Base-by-base conservation (phyloP, 2,113 vertebrate species). In the Empidonax alnorum region DNA sequence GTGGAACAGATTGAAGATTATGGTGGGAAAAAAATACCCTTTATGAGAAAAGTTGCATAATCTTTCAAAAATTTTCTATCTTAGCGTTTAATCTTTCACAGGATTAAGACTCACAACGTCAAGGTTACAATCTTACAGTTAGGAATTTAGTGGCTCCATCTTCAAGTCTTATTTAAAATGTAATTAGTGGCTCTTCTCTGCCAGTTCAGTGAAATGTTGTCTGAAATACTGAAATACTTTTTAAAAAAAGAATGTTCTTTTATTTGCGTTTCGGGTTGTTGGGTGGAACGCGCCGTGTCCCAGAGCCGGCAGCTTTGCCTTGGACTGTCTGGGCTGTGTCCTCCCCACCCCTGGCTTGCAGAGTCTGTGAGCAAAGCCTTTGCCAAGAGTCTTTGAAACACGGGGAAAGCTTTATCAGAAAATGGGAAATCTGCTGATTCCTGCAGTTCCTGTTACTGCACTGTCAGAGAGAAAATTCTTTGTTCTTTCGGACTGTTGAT, bases 371-470 rank as follows among this genome's bases (percentile, higher is more conserved):
- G 31, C 83, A 42, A 84, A 95, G 83, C 56, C 87, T 74, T 75
- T 90, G 79, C 83, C 94, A 95, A 76, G 52, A 66, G 66, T 30
- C 72, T 80, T 31, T 78, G 77, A 82, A 90, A 80, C 69, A 49
- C n/a, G 5, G 75, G 65, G 76, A 37, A 83, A 66, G 72, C 90
- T 93, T 58, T 72, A 44, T 89, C 72, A 58, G 85, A 87, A 96
- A 80, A 65, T n/a, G 44, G 44, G 85, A 93, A 94, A 75, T 80
- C 16, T 67, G 72, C 93, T 93, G 90, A 75, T 94, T 87, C 46
- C 85, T 92, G 88, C 72, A 81, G 37, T 93, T 95, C 59, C 85
- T 44, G 44, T 59, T 31, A 5, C 47, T 78, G 62, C 35, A 44
- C 63, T 80, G 1, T 31, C 67, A 53, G 68, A 67, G 74, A 53